These are phyloP conservation scores for Pteropus alecto DNA, from an alignment of 2,113 vertebrate species.

Conservation along the genomic window DNA sequence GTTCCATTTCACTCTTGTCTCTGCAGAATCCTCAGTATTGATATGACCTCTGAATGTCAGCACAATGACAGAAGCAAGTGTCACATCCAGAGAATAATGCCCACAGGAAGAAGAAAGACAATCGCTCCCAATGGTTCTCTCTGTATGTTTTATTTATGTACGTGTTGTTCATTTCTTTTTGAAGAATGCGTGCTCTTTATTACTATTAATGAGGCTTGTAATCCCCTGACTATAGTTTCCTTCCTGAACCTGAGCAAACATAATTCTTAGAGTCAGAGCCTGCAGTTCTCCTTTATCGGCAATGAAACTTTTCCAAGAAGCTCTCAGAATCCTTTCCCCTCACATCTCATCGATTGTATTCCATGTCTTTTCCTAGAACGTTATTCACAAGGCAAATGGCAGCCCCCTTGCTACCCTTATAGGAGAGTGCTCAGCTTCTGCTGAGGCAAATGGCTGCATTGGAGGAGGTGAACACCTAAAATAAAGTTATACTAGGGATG, in stretches of 20 bases:
- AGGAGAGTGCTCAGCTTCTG: background rate
- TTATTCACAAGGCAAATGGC: background rate
- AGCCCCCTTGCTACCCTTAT: accelerated
- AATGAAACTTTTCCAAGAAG: conserved; percentile 9
- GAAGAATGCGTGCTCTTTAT: conserved; percentile 58
- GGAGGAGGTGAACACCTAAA: background rate
- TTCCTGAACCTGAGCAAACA: conserved; percentile 49
- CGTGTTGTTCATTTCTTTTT: conserved; percentile 51
- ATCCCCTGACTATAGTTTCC: conserved; percentile 53
- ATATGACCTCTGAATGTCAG: background rate
- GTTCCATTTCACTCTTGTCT: background rate
- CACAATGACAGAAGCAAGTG: background rate
- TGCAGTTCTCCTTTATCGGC: background rate
- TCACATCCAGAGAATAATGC: background rate
- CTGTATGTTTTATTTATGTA: conserved; percentile 29
- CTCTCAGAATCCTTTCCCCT: background rate
- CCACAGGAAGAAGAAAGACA: background rate
- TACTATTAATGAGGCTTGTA: conserved; percentile 70
- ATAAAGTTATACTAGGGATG: background rate
- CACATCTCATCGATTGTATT: background rate
- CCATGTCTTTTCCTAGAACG: background rate
- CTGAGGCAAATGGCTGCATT: background rate
- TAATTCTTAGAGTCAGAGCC: conserved; percentile 52
- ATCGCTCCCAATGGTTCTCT: background rate
- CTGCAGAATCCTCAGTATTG: background rate